These are phyloP conservation scores for Coleophora flavipennella DNA, from an alignment of 2,888 invertebrate genomes.

Conservation along the genomic window DNA sequence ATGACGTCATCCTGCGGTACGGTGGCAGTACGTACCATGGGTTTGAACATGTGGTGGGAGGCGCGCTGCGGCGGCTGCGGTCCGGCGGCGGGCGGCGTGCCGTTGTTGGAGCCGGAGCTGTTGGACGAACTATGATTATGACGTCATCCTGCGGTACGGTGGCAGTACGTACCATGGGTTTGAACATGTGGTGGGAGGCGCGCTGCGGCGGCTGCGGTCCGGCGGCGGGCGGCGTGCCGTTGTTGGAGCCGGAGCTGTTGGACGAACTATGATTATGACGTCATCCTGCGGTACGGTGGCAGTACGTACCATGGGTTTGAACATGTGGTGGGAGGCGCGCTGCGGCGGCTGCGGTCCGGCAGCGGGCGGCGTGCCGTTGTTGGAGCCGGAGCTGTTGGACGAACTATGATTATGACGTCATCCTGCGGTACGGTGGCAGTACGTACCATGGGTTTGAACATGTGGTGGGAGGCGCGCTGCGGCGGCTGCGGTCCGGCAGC, in stretches of 20 bases:
- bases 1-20: too few species aligned
- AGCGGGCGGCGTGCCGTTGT: slow-evolving; percentile 69
- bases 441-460: slow-evolving; percentile 89
- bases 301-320: slow-evolving; percentile 84
- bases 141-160: not conserved
- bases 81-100: too few species aligned
- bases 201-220: slow-evolving; percentile 88
- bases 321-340: slow-evolving; percentile 87
- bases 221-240: too few species aligned
- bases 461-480: slow-evolving; percentile 86
- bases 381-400: slow-evolving; percentile 54
- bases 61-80: too few species aligned
- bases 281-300: not conserved
- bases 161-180: slow-evolving; percentile 79
- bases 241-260: too few species aligned
- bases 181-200: slow-evolving; percentile 88
- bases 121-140: slow-evolving; percentile 74
- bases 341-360: slow-evolving; percentile 78
- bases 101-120: too few species aligned
- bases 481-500: slow-evolving; percentile 75
- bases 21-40: slow-evolving; percentile 75
- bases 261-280: too few species aligned
- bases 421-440: not conserved
- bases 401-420: too few species aligned
- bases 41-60: slow-evolving; percentile 89